Evolutionary conservation across 2,888 invertebrate genomes (phyloP), one percentile per base, ranked within the genome.

Genomic region (Tribolium freemani): DNA sequence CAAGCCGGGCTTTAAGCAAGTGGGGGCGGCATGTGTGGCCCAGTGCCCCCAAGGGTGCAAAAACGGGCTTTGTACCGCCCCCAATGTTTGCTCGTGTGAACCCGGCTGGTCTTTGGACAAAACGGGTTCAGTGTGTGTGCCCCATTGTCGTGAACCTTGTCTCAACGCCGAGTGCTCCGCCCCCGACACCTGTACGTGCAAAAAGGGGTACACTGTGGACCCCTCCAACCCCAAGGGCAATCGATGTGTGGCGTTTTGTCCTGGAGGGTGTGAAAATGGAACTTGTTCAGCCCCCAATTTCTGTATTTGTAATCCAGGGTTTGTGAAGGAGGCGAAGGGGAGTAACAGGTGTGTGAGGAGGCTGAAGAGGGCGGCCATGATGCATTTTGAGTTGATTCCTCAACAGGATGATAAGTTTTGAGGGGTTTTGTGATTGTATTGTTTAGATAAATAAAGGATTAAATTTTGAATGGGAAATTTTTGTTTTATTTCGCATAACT

Each of bases 221-320:
- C 80, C 83, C 26, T 78, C 79, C 8, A 72, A 77, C 26, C 63
- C 71, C 0, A 79, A 82, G 46, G 85, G 85, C 2, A 83, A 83
- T 20, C 86, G 85, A 71, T 90, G 90, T 77, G 82, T 88, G 5
- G 87, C 90, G 2, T 85, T 90, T 74, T 94, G 94, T 78, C 88
- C 90, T 0, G 89, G 89, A n/a, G 93, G 93, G 0, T 94, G 94
- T 77, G 88, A 88, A 5, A 94, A 94, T 80, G 94, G 94, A 0
- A 88, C 89, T 13, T 94, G 94, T 78, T 90, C 93, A 0, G 90
- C 90, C 0, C 94, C 94, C 0, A 91, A 93, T 84, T 89, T 91
- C 80, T 94, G 94, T 81, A 88, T 93, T 71, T 94, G 94, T 80
- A 91, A 92, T 78, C 88, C 89, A 0, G 94, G 94, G 0, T 94